Percentiles rank a stretch among this genome's conserved stretches.
Evolutionary conservation across 2,113 vertebrate species (phyloP).

Genomic region (Sus scrofa): DNA sequence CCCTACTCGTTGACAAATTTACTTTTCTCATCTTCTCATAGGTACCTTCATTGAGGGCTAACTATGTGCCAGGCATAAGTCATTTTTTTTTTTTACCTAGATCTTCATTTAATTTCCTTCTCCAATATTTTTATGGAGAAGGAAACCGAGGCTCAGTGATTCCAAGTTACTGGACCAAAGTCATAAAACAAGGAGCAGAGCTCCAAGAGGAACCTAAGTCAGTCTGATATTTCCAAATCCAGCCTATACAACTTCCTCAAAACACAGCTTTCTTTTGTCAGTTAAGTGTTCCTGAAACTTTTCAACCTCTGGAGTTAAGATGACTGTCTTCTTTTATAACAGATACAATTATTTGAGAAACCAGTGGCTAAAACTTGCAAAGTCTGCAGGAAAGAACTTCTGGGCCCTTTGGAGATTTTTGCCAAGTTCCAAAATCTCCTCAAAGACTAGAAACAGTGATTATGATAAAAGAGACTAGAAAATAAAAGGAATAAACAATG

Average conservation of each 20-base stretch:
- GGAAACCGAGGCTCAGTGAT: neutral
- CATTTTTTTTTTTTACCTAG: neutral
- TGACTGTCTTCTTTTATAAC: neutral
- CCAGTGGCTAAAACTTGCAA: neutral
- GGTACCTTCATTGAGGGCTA: neutral
- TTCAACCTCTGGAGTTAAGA: neutral
- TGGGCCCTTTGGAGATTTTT: conserved; percentile 25
- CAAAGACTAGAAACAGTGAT: conserved; percentile 56
- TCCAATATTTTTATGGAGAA: conserved; percentile 38
- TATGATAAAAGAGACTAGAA: conserved; percentile 43
- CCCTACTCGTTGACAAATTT: neutral
- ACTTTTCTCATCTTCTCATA: neutral
- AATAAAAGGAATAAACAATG: conserved; percentile 47
- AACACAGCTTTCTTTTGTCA: neutral
- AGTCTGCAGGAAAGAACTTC: conserved; percentile 29
- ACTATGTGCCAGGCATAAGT: neutral
- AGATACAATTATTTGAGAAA: conserved; percentile 50
- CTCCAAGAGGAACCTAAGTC: neutral
- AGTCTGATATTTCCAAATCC: neutral
- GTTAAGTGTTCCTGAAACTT: neutral
- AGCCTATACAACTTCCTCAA: neutral
- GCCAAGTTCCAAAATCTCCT: neutral
- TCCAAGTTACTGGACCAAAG: neutral
- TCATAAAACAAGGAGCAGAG: neutral
- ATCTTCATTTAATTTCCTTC: neutral